Evolutionary conservation across 2,888 invertebrate species (phyloP).

Genomic region (Patella depressa): DNA sequence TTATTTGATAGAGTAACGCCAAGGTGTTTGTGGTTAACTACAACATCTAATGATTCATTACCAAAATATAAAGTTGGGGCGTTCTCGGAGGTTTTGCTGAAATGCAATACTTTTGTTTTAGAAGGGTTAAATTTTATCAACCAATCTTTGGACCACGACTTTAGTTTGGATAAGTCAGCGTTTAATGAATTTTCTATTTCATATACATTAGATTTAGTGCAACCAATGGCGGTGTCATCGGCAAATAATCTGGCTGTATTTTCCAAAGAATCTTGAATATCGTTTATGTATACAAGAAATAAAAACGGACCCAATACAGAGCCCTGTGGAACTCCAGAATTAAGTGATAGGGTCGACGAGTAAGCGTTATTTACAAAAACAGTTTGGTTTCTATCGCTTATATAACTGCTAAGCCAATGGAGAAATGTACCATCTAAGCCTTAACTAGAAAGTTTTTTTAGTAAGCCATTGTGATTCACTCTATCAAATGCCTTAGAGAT

Average conservation of each 20-base stretch:
- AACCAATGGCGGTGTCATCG: constrained; percentile 20
- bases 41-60: constrained; percentile 4
- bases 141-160: constrained; percentile 16
- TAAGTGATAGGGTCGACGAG: background rate
- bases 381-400: background rate
- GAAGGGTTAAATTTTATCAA: constrained; percentile 21
- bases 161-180: constrained; percentile 11
- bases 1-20: constrained; percentile 23
- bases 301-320: constrained; percentile 25
- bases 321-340: constrained; percentile 22
- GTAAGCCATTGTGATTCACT: background rate
- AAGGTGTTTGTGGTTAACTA: constrained; percentile 23
- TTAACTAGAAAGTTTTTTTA: background rate
- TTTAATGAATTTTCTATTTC: constrained; percentile 21
- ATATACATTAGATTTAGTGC: background rate
- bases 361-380: background rate
- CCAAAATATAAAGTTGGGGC: constrained; percentile 12
- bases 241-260: constrained; percentile 19
- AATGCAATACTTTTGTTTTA: constrained; percentile 20
- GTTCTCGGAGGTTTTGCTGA: background rate
- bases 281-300: constrained; percentile 28
- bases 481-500: background rate
- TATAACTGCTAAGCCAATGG: background rate
- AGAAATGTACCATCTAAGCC: background rate
- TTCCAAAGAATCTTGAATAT: constrained; percentile 10